Conservation (phyloP, 2,888 invertebrate genomes). For the Dasysyrphus albostriatus region DNA sequence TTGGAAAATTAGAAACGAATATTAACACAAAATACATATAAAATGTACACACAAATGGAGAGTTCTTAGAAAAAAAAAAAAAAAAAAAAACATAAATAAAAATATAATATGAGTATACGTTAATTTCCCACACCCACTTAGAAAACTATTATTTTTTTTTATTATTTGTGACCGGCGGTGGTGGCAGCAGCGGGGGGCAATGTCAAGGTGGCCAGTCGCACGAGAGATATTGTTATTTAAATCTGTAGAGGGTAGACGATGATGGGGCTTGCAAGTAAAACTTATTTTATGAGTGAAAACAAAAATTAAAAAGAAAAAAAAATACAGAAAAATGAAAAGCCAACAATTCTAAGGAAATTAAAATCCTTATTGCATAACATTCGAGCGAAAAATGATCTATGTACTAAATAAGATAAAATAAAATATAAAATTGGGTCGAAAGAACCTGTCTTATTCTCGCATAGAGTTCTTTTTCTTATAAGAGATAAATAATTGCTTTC, state of each 20-base stretch:
- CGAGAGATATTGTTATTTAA: slow-evolving; percentile 4
- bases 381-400: background rate
- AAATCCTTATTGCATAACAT: background rate
- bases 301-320: background rate
- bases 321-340: background rate
- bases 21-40: slow-evolving; percentile 17
- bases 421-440: background rate
- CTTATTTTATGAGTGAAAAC: background rate
- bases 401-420: background rate
- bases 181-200: slow-evolving; percentile 31
- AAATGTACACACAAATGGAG: background rate
- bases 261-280: background rate
- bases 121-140: slow-evolving; percentile 18
- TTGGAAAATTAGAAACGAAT: slow-evolving; percentile 42
- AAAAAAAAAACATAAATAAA: slow-evolving; percentile 32
- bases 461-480: no score
- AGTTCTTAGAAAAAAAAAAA: slow-evolving; percentile 27
- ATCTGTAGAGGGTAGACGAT: slow-evolving; percentile 4
- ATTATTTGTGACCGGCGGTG: background rate
- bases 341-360: background rate
- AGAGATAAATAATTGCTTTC: no score
- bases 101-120: background rate
- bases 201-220: slow-evolving; percentile 59
- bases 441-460: background rate
- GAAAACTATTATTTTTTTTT: slow-evolving; percentile 31